Percentiles rank a stretch among this genome's conserved stretches.
Conservation (phyloP, 2,113 vertebrate species). For the Gila orcuttii region DNA sequence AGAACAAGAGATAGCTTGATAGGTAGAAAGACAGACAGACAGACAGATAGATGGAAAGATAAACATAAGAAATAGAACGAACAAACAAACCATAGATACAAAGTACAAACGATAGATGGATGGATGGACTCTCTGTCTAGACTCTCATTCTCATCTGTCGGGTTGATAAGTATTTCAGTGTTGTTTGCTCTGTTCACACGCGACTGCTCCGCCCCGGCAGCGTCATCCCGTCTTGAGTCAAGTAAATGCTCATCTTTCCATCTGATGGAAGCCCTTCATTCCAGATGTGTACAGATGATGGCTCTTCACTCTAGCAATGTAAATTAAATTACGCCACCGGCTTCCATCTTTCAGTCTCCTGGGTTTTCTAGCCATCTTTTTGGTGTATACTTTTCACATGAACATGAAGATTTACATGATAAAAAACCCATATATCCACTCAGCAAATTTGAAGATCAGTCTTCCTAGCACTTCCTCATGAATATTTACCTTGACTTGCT, state of each 20-base stretch:
- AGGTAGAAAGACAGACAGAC: too few species aligned
- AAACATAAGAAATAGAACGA: too few species aligned
- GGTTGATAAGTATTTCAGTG: neutral
- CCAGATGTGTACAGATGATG: conserved; percentile 28
- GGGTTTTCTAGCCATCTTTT: neutral
- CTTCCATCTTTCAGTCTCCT: neutral
- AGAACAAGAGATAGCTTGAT: too few species aligned
- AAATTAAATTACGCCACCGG: conserved; percentile 25
- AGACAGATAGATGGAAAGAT: neutral
- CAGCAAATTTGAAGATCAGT: conserved; percentile 38
- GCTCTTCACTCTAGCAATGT: neutral
- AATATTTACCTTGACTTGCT: conserved; percentile 45
- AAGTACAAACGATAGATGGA: too few species aligned
- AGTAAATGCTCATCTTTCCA: conserved; percentile 30
- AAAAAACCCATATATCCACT: conserved; percentile 25
- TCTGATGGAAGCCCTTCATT: conserved; percentile 30
- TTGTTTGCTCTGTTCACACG: neutral
- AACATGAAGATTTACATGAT: conserved; percentile 53
- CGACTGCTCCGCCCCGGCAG: neutral
- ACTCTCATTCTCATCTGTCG: neutral
- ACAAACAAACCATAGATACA: too few species aligned
- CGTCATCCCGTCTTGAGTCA: neutral
- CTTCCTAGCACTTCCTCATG: conserved; percentile 22
- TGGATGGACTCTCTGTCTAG: too few species aligned
- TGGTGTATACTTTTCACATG: conserved; percentile 26